Evolutionary conservation across 2,797 vertebrate species (phyloP), one percentile per base, ranked within the genome.

Genomic region (Scomberomorus guttatus): DNA sequence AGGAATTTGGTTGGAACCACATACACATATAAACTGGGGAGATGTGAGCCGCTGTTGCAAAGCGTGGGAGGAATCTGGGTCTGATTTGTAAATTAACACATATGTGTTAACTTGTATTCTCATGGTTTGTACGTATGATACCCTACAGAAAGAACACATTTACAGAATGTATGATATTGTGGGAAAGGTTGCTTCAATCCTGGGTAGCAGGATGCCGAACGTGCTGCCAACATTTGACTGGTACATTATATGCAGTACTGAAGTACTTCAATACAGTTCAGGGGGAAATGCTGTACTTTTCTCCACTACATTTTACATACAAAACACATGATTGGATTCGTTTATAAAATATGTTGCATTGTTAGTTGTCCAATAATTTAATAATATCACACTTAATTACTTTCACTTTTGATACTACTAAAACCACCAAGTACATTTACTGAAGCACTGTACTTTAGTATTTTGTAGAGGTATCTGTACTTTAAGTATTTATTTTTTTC

Each of bases 21-120:
- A n/a, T 22, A 70, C 61, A 70, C 61, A 51, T 63, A 60, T 39
- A 52, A 80, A 56, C 54, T 71, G 56, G 18, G 8, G 50, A 77
- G 59, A 48, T 55, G 51, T 52, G 34, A 70, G 25, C 48, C 73
- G 27, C 37, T 44, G 58, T 48, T 61, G 18, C 67, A 61, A 10
- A 66, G 48, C 8, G 18, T 67, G 44, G 72, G 73, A 74, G 60
- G n/a, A 75, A 52, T 64, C 37, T 70, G 8, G 17, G 44, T 48
- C 24, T 51, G 39, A 64, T 57, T 39, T 67, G 34, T 37, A 20
- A 20, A 18, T 29, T 12, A 22, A 74, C 54, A 50, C 48, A 69
- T 39, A 15, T 57, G 39, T 67, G 34, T 29, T 17, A 18, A n/a
- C 25, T 24, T 44, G 6, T 8, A 32, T 3, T 50, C 39, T 54